Evolutionary conservation across 2,113 vertebrate genomes (phyloP).

Genomic region (Hyperopisus bebe): DNA sequence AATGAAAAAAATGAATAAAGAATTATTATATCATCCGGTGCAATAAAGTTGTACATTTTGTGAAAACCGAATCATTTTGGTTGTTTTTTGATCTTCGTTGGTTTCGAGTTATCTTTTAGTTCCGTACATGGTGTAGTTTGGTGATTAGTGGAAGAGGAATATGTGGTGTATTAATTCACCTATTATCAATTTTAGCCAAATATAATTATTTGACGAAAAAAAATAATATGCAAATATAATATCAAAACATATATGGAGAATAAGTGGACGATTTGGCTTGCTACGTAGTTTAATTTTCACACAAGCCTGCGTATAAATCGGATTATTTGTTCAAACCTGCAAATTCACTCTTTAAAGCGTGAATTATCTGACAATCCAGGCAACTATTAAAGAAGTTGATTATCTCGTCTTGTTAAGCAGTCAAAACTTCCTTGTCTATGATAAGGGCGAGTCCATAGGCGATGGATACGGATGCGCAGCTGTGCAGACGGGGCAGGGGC

Average conservation of each 20-base stretch:
- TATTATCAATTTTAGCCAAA: background rate
- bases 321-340: background rate
- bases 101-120: background rate
- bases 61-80: slow-evolving; percentile 26
- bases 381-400: background rate
- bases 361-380: background rate
- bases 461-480: background rate
- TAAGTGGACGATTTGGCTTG: background rate
- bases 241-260: background rate
- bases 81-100: background rate
- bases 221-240: background rate
- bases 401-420: background rate
- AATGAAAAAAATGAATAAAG: slow-evolving; percentile 8
- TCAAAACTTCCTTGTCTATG: background rate
- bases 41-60: slow-evolving; percentile 70
- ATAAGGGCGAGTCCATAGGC: too few species aligned
- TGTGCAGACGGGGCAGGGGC: background rate
- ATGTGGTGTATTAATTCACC: background rate
- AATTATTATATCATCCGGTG: slow-evolving; percentile 51
- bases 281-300: background rate
- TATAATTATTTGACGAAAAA: background rate
- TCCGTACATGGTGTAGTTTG: background rate
- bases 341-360: background rate
- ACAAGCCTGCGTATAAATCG: background rate
- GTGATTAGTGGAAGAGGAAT: background rate